Base-by-base conservation (phyloP, 2,113 vertebrate genomes). In the Aramus guarauna region DNA sequence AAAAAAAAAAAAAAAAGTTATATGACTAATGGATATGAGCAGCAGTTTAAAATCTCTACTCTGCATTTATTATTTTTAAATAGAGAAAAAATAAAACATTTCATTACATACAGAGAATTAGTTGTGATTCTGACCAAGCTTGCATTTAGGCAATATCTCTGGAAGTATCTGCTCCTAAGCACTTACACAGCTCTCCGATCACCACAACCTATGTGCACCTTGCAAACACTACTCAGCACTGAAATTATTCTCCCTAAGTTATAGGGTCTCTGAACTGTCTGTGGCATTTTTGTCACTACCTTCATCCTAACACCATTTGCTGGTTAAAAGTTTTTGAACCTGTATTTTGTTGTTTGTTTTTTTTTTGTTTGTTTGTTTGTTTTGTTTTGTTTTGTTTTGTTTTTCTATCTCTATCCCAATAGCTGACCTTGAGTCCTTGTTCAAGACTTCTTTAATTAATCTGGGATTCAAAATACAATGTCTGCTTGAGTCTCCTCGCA, bases 361-460 rank as follows among this genome's bases (percentile, higher is more conserved):
- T 72, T 64, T 90, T 74, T 27, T n/a, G n/a, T n/a, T n/a, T n/a
- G n/a, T n/a, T 59, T 76, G 92, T 72, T 83, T 94, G 92, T 17
- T 59, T 76, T 93, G 68, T 64, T 90, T 74, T 27, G n/a, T n/a
- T n/a, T n/a, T n/a, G n/a, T n/a, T n/a, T n/a, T n/a, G n/a, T n/a
- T n/a, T n/a, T n/a, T n/a, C n/a, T n/a, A n/a, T n/a, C n/a, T 80
- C 37, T 87, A 52, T 3, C 15, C 9, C 29, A 47, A 11, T 62
- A 81, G 50, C 26, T 0, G 17, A 90, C 72, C 66, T 80, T 77
- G 37, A 78, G 24, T 88, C 34, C 10, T 78, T 79, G 9, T 69
- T 95, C 62, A 79, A 86, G 68, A 75, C 56, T 88, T 84, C 47
- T 86, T 81, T 90, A 94, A 96, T 87, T 92, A 95, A 69, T 90